Base-by-base conservation (phyloP, 2,888 invertebrate genomes). In the Hirtodrosophila trivittata region DNA sequence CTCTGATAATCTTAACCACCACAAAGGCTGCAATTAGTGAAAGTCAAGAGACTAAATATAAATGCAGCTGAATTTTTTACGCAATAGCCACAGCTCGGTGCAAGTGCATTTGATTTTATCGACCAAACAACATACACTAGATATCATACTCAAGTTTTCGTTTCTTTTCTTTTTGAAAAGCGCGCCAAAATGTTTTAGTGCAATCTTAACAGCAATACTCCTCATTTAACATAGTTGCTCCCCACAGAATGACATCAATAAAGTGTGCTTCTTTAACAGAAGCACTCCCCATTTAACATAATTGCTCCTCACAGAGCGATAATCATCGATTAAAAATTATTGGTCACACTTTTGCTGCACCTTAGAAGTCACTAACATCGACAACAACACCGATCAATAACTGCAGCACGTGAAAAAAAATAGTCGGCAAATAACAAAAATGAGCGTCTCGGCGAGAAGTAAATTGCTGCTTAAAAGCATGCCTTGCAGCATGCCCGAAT, bases 391-490 rank as follows among this genome's bases (percentile, higher is more conserved):
- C 33, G 25, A 14, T 28, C n/a, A 14, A 13, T 30, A 32, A 6
- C 5, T 28, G 28, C 35, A 7, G 38, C 58, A 71, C 57, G 39
- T 49, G 2, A 21, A 3, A 3, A 21, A 21, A 21, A 25, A 43
- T 45, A 35, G 13, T 8, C n/a, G n/a, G n/a, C 37, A 43, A 13
- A 55, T 12, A 2, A 4, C 1, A 0, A 54, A 57, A 32, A 70
- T 68, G 74, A 35, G 38, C 25, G 9, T 12, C 32, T 32, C 35
- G n/a, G 7, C 42, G 12, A 55, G 66, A 7, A 60, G 62, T 25
- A 89, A 82, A 33, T 63, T 89, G 57, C 42, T 89, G 42, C 51
- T 89, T 0, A 88, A 89, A 54, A 86, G 72, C 62, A 77, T 89
- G 71, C 89, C 89, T 10, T 83, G 78, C 50, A 69, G 74, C 64